phyloP scores from a whole-genome alignment of 2,113 vertebrate species.

The Guaruba guarouba region DNA sequence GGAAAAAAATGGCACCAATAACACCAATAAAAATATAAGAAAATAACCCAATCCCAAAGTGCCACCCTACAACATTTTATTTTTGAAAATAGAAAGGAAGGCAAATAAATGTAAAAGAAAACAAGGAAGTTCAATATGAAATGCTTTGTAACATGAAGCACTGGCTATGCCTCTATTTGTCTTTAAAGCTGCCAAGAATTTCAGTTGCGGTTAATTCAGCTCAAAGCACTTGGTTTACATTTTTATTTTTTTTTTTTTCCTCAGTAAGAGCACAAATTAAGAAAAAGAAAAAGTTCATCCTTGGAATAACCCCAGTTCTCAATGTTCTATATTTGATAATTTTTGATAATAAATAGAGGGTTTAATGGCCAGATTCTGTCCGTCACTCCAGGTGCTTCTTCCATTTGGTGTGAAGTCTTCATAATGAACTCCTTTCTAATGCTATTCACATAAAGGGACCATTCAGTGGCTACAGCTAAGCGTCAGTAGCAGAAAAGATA shows the following conservation, averaged over 20 bases:
- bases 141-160: background rate
- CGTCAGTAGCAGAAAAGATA: background rate
- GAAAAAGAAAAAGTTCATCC: background rate
- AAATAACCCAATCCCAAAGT: background rate
- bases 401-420: background rate
- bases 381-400: background rate
- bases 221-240: background rate
- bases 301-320: background rate
- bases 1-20: background rate
- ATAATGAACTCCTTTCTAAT: background rate
- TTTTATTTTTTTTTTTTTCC: background rate
- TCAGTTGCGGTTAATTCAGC: conserved; percentile 8
- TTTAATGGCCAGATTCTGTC: background rate
- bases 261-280: background rate
- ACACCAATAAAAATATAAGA: background rate
- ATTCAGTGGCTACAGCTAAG: background rate
- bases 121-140: background rate
- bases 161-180: background rate
- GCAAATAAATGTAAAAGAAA: background rate
- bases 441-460: background rate
- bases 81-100: background rate
- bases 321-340: background rate
- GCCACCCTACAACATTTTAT: background rate
- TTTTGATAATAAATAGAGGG: background rate
- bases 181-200: conserved; percentile 15